Conservation (phyloP, 2,797 vertebrate species). For the Tiaroga cobitis region DNA sequence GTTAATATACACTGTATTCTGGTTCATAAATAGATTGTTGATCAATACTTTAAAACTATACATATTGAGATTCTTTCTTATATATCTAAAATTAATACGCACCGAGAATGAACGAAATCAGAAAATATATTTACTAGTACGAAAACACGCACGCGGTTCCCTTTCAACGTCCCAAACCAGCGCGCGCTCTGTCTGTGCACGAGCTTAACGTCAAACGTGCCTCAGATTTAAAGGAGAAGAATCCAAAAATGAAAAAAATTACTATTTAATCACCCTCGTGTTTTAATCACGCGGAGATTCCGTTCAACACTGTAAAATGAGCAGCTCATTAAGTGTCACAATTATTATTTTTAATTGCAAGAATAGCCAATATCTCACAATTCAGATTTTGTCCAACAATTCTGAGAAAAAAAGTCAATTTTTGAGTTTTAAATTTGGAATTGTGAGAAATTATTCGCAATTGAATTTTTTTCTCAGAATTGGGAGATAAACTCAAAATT, state of each 20-base stretch:
- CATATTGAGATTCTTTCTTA: constrained; percentile 56
- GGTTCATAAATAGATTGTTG: constrained; percentile 70
- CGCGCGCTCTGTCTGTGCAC: constrained; percentile 38
- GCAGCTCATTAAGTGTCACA: not conserved
- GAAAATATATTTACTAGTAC: constrained; percentile 55
- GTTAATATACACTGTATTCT: constrained; percentile 54
- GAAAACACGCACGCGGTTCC: constrained; percentile 44
- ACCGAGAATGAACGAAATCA: constrained; percentile 53
- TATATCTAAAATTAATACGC: constrained; percentile 56
- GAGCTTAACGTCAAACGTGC: not conserved
- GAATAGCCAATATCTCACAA: not conserved
- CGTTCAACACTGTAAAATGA: not conserved
- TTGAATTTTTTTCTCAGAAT: not conserved
- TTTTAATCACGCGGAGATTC: not conserved
- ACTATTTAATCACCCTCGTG: not conserved
- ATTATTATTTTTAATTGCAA: not conserved
- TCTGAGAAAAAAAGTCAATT: not conserved
- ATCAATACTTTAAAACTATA: constrained; percentile 71
- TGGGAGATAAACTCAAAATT: not conserved
- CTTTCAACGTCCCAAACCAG: constrained; percentile 22
- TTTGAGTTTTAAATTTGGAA: not conserved
- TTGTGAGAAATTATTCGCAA: not conserved
- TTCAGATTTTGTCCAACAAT: not conserved
- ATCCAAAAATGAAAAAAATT: not conserved
- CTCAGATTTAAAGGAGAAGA: not conserved